Evolutionary conservation across 2,797 vertebrate genomes (phyloP), one percentile per base, ranked within the genome.

Genomic region (Syngnathus rostellatus): DNA sequence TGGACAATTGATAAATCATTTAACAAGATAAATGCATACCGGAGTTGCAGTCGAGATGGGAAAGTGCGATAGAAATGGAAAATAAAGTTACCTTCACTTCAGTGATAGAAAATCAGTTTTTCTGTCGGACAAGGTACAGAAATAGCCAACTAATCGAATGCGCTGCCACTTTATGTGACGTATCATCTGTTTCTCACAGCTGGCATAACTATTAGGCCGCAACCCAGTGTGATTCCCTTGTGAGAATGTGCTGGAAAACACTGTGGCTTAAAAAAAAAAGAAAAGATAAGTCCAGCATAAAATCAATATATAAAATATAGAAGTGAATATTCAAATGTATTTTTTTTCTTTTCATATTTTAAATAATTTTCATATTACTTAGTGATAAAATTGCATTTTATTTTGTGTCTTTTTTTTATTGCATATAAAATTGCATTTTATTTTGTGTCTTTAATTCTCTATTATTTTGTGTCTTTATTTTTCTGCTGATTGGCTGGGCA

Each of bases 131-230:
- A 83, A 68, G 77, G 78, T 81, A 83, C 85, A 82, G 76, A 87
- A 89, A 89, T 89, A 89, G 86, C 80, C 80, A 59, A 68, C 79
- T 87, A 86, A 87, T 89, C 83, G 75, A 87, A 86, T 87, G 83
- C 74, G 79, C 86, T 87, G 85, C 84, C 83, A 86, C 81, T 86
- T 87, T 81, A 83, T 82, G 63, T 89, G 86, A 87, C 77, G 74
- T 83, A 80, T 86, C 72, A 73, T 83, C 79, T 80, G 72, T 84
- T 89, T 83, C 84, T 71, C 84, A 80, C 86, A 86, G 82, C 82
- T 87, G 84, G 82, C 81, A 80, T 64, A 69, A 74, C 78, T 81
- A 81, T 84, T 76, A 82, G 76, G 66, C 75, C 77, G 66, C 71
- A 82, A 80, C 64, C 25, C 72, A 65, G 72, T 74, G 77, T 63